Evolutionary conservation across 2,888 invertebrate genomes (phyloP).

Genomic region (Cybosia mesomella): DNA sequence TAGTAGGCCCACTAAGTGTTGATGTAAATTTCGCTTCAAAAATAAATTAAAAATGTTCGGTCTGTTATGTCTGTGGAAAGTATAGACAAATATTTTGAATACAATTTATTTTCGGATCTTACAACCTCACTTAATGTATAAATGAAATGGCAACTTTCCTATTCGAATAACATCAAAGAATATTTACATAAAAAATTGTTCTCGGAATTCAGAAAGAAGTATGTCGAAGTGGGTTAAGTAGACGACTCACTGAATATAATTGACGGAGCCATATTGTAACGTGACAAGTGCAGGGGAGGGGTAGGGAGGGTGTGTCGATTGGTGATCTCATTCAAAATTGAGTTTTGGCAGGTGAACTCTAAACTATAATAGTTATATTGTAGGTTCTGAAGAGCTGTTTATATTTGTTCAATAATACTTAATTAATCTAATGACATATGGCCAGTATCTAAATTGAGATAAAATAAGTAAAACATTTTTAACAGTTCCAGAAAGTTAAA

Average conservation of each 20-base stretch:
- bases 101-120: background rate
- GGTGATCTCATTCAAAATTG: slow-evolving; percentile 14
- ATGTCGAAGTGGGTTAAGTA: slow-evolving; percentile 19
- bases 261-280: slow-evolving; percentile 26
- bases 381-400: too few species aligned
- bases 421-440: too few species aligned
- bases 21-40: too few species aligned
- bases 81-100: too few species aligned
- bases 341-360: background rate
- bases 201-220: slow-evolving; percentile 17
- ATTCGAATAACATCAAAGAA: slow-evolving; percentile 12
- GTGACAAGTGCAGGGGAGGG: slow-evolving; percentile 1
- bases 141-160: background rate
- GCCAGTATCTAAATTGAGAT: too few species aligned
- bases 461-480: too few species aligned
- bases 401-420: too few species aligned
- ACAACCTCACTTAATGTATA: background rate
- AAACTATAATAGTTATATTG: too few species aligned
- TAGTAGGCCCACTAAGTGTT: too few species aligned
- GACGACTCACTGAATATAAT: slow-evolving; percentile 28
- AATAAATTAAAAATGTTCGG: too few species aligned
- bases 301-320: slow-evolving; percentile 1
- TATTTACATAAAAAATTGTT: slow-evolving; percentile 20
- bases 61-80: too few species aligned
- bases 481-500: too few species aligned